These are phyloP conservation scores for Lithobates sylvaticus DNA, from an alignment of 2,797 vertebrate genomes.

Conservation along the genomic window DNA sequence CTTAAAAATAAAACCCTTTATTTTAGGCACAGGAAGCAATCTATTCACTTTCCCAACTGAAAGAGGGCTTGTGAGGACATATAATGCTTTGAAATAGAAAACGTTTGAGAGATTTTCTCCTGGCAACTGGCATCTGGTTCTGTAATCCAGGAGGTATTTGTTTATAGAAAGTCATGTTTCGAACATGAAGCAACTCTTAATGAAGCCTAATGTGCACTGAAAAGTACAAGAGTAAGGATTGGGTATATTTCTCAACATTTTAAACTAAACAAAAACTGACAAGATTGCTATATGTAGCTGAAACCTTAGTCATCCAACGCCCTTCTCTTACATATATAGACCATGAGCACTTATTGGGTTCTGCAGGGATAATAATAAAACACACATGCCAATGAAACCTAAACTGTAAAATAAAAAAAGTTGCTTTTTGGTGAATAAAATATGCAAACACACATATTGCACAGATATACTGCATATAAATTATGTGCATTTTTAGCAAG, in stretches of 20 bases:
- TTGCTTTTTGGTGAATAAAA: no score
- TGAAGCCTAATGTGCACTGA: conserved; percentile 46
- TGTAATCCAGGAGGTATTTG: conserved; percentile 62
- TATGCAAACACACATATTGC: no score
- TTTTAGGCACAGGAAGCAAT: conserved; percentile 61
- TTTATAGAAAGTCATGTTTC: conserved; percentile 62
- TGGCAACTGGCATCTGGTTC: conserved; percentile 62
- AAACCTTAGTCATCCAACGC: background rate
- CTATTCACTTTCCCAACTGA: conserved; percentile 56
- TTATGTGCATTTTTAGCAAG: no score
- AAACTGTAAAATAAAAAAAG: no score
- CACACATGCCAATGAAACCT: background rate
- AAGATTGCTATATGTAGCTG: conserved; percentile 30
- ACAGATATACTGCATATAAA: no score
- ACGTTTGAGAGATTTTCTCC: conserved; percentile 61
- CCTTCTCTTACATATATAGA: background rate
- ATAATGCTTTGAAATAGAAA: conserved; percentile 62
- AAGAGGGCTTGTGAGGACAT: conserved; percentile 63
- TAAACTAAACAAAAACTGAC: conserved; percentile 15
- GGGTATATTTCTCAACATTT: conserved; percentile 34
- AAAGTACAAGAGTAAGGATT: conserved; percentile 32
- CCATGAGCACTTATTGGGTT: background rate
- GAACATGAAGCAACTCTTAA: conserved; percentile 58
- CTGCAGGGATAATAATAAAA: background rate
- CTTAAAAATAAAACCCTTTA: conserved; percentile 61